Evolutionary conservation across 2,113 vertebrate genomes (phyloP), one percentile per base, ranked within the genome.

Genomic region (Pterocles orientalis): DNA sequence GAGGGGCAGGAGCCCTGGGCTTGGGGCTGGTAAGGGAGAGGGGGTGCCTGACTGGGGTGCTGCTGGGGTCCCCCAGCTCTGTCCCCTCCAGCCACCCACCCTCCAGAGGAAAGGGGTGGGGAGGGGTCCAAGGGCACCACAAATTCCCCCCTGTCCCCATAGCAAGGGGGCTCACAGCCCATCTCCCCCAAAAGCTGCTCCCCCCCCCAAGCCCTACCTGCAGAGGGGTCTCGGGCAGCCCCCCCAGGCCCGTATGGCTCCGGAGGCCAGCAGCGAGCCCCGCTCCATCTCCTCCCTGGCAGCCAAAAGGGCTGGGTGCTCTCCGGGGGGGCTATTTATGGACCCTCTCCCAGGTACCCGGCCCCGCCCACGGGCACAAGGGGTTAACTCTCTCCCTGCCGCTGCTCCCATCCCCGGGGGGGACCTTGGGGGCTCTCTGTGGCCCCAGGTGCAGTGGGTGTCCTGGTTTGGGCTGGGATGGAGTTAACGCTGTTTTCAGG

Each of bases 121-220:
- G 24, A 8, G 8, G 4, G 7, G 19, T 14, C 73, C 36, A 36
- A 34, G 23, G 34, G n/a, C 43, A 31, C 6, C 64, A 15, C 80
- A 57, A 56, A 4, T 29, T 25, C 6, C n/a, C 8, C 68, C 19
- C 36, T 12, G 24, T 15, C 18, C 36, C 48, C 60, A 23, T 17
- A 33, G 18, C 1, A 2, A 48, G 34, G 14, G 43, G 65, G 39
- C 7, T 57, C 5, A 0, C 33, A 53, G n/a, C 60, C 29, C 12
- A 2, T 6, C n/a, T 24, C 18, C 73, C 41, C 24, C 8, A 10
- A 48, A 33, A 73, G 14, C 64, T 21, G 48, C 51, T 77, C 53
- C 14, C 6, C 7, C 4, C 21, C 29, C 39, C 5, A 12, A 26
- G 10, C 21, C 64, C 16, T 96, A 98, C 98, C 98, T 97, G 98